These are phyloP conservation scores for Borostomias antarcticus DNA, from an alignment of 2,797 vertebrate genomes.

Conservation along the genomic window DNA sequence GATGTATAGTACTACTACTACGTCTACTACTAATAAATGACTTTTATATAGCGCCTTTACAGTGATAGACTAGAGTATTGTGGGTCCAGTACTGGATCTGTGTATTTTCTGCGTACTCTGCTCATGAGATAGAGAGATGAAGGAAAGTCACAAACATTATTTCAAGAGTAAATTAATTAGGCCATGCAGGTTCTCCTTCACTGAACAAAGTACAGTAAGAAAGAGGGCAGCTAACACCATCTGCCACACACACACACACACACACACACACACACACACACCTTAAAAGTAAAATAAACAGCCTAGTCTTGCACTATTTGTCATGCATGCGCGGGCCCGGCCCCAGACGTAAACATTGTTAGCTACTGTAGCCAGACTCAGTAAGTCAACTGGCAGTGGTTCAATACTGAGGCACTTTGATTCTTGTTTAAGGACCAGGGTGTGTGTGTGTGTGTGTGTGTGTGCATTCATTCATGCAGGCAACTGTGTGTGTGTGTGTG, in stretches of 20 bases:
- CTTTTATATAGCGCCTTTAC: too few species aligned
- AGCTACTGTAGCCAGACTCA: neutral
- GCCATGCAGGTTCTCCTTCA: neutral
- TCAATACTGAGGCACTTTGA: neutral
- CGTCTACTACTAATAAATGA: too few species aligned
- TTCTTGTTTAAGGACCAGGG: neutral
- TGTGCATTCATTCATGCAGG: neutral
- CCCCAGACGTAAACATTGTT: neutral
- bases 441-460: neutral
- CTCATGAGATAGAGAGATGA: neutral
- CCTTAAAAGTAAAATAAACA: constrained; percentile 24
- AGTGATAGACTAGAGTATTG: too few species aligned
- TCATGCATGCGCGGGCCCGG: constrained; percentile 21
- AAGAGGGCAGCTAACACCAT: neutral
- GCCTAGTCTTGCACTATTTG: neutral
- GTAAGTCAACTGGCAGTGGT: neutral
- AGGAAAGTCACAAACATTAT: neutral
- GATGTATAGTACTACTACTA: neutral
- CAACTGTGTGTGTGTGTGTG: neutral
- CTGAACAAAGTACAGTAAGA: neutral
- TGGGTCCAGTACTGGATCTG: too few species aligned
- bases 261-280: constrained; percentile 12
- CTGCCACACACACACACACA: constrained; percentile 5
- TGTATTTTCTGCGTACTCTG: too few species aligned
- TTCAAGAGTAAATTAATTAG: constrained; percentile 32